These are phyloP conservation scores for Bothrops jararaca DNA, from an alignment of 2,113 vertebrate genomes.

Conservation along the genomic window DNA sequence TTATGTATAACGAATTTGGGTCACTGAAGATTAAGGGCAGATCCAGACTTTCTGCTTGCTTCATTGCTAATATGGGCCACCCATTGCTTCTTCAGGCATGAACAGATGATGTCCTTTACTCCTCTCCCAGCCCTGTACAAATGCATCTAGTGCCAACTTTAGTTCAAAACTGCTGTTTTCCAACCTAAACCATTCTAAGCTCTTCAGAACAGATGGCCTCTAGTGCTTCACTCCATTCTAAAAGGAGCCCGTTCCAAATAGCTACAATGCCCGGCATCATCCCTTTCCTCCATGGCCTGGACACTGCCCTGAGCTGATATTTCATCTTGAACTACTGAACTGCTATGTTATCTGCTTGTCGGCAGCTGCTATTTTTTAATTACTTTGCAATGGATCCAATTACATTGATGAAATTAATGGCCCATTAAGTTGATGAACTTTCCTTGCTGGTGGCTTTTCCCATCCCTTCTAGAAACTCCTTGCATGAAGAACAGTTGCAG, in stretches of 20 bases:
- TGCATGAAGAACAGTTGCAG: background rate
- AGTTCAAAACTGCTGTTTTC: background rate
- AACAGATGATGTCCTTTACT: background rate
- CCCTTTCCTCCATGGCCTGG: background rate
- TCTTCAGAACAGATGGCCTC: background rate
- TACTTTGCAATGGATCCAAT: background rate
- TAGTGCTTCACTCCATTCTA: background rate
- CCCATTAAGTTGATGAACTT: background rate
- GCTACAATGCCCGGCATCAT: background rate
- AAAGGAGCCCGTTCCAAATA: background rate
- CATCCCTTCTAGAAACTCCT: background rate
- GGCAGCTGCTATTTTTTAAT: background rate
- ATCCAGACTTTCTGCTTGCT: background rate
- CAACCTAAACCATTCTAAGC: background rate
- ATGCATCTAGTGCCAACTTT: background rate
- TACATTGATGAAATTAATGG: background rate
- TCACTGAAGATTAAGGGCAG: background rate
- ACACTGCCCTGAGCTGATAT: background rate
- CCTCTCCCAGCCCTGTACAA: background rate
- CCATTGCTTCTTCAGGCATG: background rate
- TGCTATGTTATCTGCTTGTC: background rate
- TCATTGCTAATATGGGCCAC: background rate
- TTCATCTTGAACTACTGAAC: background rate
- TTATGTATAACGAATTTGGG: background rate
- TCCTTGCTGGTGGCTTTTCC: background rate